A percentile compares a stretch with the other conserved stretches of the same genome.
phyloP scores from a whole-genome alignment of 2,113 vertebrate genomes.

The Lophius piscatorius region DNA sequence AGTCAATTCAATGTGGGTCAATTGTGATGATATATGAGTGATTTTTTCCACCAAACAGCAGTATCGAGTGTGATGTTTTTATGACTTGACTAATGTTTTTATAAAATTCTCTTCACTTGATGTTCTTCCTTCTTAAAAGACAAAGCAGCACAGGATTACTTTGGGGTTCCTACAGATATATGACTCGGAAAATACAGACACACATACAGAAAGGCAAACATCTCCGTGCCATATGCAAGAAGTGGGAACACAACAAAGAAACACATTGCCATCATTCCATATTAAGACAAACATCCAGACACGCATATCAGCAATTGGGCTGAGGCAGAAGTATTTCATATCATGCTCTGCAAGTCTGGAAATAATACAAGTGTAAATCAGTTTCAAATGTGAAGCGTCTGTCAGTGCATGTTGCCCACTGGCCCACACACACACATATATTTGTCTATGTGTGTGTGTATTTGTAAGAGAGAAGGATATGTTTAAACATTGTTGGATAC shows the following conservation, averaged over 20 bases:
- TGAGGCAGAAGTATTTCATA: conserved; percentile 69
- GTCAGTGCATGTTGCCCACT: conserved; percentile 41
- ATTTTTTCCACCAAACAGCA: too few relatives aligned
- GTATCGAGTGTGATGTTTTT: too few relatives aligned
- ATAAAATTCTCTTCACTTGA: conserved; percentile 5
- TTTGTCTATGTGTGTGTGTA: conserved; percentile 21
- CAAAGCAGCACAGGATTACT: conserved; percentile 32
- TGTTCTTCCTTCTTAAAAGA: too few relatives aligned
- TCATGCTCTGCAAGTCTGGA: conserved; percentile 78
- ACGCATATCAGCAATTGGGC: conserved; percentile 67
- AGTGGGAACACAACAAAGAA: conserved; percentile 53
- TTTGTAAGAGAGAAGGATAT: conserved; percentile 2
- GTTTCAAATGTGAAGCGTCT: conserved; percentile 70
- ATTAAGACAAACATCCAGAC: conserved; percentile 70
- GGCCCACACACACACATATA: conserved; percentile 35
- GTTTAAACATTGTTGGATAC: too few relatives aligned
- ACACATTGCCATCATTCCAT: conserved; percentile 64
- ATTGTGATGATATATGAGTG: too few relatives aligned
- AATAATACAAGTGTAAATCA: conserved; percentile 72
- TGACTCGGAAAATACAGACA: conserved; percentile 54
- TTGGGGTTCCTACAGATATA: conserved; percentile 28
- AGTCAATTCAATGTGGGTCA: too few relatives aligned
- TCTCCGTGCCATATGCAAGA: conserved; percentile 60
- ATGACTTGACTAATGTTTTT: conserved; percentile 16
- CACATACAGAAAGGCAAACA: conserved; percentile 51